Conservation (phyloP, 2,888 invertebrate species). For the Dasypolia templi region DNA sequence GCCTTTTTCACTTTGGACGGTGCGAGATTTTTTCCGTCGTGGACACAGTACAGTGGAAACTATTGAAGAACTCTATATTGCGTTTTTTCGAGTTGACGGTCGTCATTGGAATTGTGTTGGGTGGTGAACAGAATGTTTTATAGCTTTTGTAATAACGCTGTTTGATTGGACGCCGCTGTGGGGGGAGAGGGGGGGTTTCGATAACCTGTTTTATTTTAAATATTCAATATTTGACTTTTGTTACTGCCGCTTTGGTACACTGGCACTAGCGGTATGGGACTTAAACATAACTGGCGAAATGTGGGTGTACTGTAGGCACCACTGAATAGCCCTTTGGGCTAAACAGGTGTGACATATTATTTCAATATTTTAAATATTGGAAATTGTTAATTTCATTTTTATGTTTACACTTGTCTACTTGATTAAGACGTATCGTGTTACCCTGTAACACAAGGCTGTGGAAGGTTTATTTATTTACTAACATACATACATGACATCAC, state of each 20-base stretch:
- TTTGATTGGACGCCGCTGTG: conserved; percentile 46
- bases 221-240: conserved; percentile 7
- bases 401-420: not conserved
- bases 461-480: too few relatives aligned
- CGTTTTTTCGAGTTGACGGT: conserved; percentile 80
- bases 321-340: too few relatives aligned
- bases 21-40: conserved; percentile 81
- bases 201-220: not conserved
- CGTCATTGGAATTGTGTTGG: conserved; percentile 71
- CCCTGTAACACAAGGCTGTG: too few relatives aligned
- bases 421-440: not conserved
- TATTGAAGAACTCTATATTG: conserved; percentile 78
- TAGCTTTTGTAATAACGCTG: conserved; percentile 78
- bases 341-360: too few relatives aligned
- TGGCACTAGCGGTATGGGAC: too few relatives aligned
- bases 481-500: too few relatives aligned
- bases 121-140: conserved; percentile 76
- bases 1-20: conserved; percentile 80
- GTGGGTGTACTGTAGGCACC: too few relatives aligned
- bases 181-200: not conserved
- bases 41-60: conserved; percentile 73
- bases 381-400: not conserved
- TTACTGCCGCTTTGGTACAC: too few relatives aligned
- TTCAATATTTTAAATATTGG: too few relatives aligned
- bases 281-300: too few relatives aligned